Conservation (phyloP, 2,113 vertebrate genomes). For the Lontra canadensis region DNA sequence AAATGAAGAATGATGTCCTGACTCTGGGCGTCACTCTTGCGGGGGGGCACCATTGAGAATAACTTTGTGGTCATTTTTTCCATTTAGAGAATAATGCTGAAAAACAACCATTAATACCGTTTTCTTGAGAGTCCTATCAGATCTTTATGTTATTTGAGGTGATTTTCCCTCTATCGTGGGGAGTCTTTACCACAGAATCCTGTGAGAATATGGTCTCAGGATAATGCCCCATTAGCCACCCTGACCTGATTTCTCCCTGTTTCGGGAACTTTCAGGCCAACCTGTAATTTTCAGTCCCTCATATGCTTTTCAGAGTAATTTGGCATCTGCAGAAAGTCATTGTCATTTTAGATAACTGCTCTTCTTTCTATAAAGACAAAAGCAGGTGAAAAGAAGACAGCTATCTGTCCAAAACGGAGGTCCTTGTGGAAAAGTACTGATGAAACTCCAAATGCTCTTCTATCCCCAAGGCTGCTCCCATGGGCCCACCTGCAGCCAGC, state of each 20-base stretch:
- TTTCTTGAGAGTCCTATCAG: background rate
- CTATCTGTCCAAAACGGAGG: background rate
- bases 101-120: background rate
- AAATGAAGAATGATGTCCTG: background rate
- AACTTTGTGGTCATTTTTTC: background rate
- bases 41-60: background rate
- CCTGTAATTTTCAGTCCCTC: background rate
- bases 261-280: background rate
- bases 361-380: constrained; percentile 63
- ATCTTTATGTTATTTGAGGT: background rate
- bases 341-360: constrained; percentile 54
- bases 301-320: constrained; percentile 46
- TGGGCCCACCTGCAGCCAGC: constrained; percentile 60
- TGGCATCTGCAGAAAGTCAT: constrained; percentile 53
- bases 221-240: background rate
- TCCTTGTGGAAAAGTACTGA: constrained; percentile 55
- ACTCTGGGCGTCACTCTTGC: too few species aligned
- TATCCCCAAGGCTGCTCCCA: constrained; percentile 18
- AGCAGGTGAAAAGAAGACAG: background rate
- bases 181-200: background rate
- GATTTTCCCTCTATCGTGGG: background rate
- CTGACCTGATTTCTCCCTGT: background rate
- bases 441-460: constrained; percentile 51
- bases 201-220: background rate
- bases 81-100: background rate